These are phyloP conservation scores for Diarsia rubi DNA, from an alignment of 2,888 invertebrate genomes.

Conservation along the genomic window DNA sequence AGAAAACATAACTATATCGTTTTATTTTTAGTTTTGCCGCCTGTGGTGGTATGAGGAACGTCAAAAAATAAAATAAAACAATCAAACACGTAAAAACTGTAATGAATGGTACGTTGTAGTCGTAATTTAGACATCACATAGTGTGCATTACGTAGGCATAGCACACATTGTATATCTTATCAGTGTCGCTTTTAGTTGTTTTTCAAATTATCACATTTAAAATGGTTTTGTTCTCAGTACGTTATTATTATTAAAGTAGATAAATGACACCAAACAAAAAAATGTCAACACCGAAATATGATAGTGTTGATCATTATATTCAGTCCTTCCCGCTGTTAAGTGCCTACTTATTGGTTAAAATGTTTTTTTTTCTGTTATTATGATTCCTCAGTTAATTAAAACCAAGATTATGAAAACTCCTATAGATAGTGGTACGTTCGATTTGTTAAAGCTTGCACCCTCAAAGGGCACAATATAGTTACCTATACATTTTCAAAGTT, in stretches of 20 bases:
- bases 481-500: conserved; percentile 5
- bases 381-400: conserved; percentile 13
- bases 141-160: conserved; percentile 72
- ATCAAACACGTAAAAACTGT: conserved; percentile 70
- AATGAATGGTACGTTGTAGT: conserved; percentile 78
- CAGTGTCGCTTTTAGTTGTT: conserved; percentile 69
- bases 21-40: conserved; percentile 89
- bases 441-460: conserved; percentile 15
- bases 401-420: conserved; percentile 2
- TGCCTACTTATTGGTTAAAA: not conserved
- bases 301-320: conserved; percentile 6
- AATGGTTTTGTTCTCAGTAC: conserved; percentile 65
- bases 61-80: conserved; percentile 68
- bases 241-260: conserved; percentile 47
- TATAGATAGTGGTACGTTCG: conserved; percentile 11
- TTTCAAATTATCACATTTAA: conserved; percentile 61
- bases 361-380: not conserved
- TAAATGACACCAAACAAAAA: conserved; percentile 40
- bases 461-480: not conserved
- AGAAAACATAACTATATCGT: conserved; percentile 68
- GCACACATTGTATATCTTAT: conserved; percentile 67
- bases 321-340: not conserved
- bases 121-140: conserved; percentile 73
- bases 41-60: conserved; percentile 85
- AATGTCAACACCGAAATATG: conserved; percentile 26